Evolutionary conservation across 1,140 invertebrate species (phyloP), one percentile per base, ranked within the genome.

Genomic region (Oreohelix idahoensis): DNA sequence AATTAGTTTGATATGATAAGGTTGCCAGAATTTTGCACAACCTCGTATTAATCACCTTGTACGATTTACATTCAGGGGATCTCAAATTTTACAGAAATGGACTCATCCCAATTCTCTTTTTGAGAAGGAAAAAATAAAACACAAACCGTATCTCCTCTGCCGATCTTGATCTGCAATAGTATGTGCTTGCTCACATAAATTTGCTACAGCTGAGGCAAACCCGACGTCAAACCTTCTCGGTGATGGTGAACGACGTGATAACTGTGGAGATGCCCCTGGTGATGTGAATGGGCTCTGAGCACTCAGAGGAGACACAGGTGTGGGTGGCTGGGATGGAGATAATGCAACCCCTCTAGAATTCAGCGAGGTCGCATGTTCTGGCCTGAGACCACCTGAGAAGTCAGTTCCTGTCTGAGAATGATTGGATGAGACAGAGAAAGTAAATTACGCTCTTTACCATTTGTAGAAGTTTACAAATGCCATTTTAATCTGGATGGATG

Each of bases 101-200:
- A n/a, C n/a, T n/a, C n/a, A n/a, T n/a, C n/a, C n/a, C n/a, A n/a
- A n/a, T n/a, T n/a, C n/a, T n/a, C n/a, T n/a, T n/a, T n/a, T n/a
- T n/a, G 15, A 15, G 42, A 45, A 45, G 42, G 42, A 15, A 45
- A 45, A 45, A 45, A 45, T 15, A 5, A 45, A 45, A 8, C 42
- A 76, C 85, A 66, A 85, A 89, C 90, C 87, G 84, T 88, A 89
- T 73, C 87, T 88, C 82, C 89, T 90, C 45, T 86, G 69, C 58
- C 89, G 84, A 38, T 90, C 89, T 36, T 89, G 89, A 70, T 91
- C 90, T 45, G 88, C 89, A 69, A 91, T 90, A 49, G 79, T 85
- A 83, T 91, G 90, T 4, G 90, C 90, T 83, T 91, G 90, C 35
- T 91, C 90, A 78, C 88, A 88, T 15, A 91, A 84, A 81, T 91